Conservation (phyloP, 1,140 invertebrate genomes). For the Oryzaephilus surinamensis region DNA sequence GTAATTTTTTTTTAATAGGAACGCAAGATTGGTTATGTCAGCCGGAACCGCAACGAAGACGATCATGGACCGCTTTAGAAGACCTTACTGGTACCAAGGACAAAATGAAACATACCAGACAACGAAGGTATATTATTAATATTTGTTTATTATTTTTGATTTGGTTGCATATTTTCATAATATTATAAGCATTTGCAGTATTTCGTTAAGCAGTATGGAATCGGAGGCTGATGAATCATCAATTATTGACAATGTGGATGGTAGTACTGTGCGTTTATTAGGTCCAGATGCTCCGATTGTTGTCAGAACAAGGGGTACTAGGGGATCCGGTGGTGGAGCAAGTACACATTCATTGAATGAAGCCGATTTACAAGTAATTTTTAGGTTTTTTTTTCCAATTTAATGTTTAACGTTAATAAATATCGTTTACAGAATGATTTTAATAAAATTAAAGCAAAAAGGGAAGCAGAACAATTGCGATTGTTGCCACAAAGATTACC, state of each 20-base stretch:
- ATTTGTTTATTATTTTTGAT: neutral
- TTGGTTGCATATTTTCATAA: neutral
- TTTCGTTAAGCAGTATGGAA: constrained; percentile 64
- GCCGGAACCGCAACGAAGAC: constrained; percentile 48
- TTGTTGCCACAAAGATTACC: constrained; percentile 62
- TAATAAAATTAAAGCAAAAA: constrained; percentile 46
- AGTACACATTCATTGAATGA: constrained; percentile 79
- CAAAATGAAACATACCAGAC: constrained; percentile 39
- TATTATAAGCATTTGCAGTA: constrained; percentile 35
- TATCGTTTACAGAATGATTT: constrained; percentile 38
- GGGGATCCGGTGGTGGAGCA: constrained; percentile 43
- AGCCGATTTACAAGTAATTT: constrained; percentile 63
- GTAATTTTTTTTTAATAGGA: constrained; percentile 28
- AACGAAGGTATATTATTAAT: constrained; percentile 39
- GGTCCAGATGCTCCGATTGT: constrained; percentile 33
- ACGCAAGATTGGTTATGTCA: constrained; percentile 40
- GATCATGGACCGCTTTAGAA: constrained; percentile 75
- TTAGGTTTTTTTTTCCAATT: constrained; percentile 14
- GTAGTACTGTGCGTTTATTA: constrained; percentile 38
- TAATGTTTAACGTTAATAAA: neutral
- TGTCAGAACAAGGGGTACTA: constrained; percentile 29
- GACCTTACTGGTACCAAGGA: constrained; percentile 40
- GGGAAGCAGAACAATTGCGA: constrained; percentile 47
- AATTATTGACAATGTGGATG: constrained; percentile 40
- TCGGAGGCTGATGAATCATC: constrained; percentile 54